Evolutionary conservation across 2,888 invertebrate genomes (phyloP).

Genomic region (Trichopoda pennipes): DNA sequence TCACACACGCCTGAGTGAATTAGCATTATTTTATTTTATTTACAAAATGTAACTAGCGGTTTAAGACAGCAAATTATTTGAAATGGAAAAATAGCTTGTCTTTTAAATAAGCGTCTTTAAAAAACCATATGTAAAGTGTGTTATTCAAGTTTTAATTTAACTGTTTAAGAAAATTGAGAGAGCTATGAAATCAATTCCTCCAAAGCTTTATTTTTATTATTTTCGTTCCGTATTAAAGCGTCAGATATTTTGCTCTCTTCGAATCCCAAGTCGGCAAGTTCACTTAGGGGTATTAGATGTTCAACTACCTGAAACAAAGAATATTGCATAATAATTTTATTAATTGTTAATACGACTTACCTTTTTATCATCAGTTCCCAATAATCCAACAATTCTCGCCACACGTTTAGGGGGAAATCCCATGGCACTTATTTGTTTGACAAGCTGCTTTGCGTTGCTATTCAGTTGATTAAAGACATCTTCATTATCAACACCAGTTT

Average conservation of each 20-base stretch:
- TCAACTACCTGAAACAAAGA: constrained; percentile 86
- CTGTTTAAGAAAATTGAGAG: background rate
- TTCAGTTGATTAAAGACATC: constrained; percentile 44
- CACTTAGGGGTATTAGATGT: constrained; percentile 88
- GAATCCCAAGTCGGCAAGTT: constrained; percentile 91
- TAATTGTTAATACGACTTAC: constrained; percentile 80
- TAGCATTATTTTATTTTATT: no score
- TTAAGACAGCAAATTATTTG: no score
- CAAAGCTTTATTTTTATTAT: constrained; percentile 92
- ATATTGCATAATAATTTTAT: background rate
- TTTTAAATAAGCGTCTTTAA: background rate
- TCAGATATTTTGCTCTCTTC: constrained; percentile 87
- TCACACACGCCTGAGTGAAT: no score
- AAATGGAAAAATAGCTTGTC: no score
- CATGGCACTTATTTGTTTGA: constrained; percentile 90
- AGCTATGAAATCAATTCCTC: constrained; percentile 89
- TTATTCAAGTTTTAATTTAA: constrained; percentile 3
- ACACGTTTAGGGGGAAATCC: constrained; percentile 92
- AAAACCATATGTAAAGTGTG: constrained; percentile 7
- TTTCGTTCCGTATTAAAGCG: constrained; percentile 88
- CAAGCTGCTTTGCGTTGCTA: constrained; percentile 81
- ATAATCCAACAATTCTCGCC: constrained; percentile 88
- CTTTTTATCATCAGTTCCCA: constrained; percentile 93
- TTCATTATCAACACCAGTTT: background rate
- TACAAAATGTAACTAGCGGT: no score